Percentiles rank a stretch among this genome's conserved stretches.
These are phyloP conservation scores for Poeciliopsis gracilis DNA, from an alignment of 2,797 vertebrate species.

Conservation along the genomic window DNA sequence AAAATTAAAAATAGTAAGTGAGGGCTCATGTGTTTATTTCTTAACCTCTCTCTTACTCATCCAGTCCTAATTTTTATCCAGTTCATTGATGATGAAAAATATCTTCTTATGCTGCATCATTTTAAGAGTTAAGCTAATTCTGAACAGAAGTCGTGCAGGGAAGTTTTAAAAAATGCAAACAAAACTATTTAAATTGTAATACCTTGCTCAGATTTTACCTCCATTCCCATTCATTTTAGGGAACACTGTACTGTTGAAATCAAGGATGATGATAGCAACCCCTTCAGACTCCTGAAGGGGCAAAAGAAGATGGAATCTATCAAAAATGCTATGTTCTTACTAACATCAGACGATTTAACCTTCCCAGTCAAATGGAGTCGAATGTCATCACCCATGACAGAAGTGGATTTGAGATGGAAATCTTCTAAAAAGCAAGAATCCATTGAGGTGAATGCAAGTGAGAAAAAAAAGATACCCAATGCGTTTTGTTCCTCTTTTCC, in stretches of 20 bases:
- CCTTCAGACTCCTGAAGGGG: background rate
- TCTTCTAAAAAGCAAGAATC: slow-evolving; percentile 65
- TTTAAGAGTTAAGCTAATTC: background rate
- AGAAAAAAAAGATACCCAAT: slow-evolving; percentile 47
- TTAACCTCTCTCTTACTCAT: background rate
- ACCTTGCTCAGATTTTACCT: slow-evolving; percentile 24
- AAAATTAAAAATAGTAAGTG: too few species aligned
- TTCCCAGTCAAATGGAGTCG: slow-evolving; percentile 53
- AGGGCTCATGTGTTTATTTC: background rate
- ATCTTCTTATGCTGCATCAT: background rate
- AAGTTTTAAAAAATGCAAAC: background rate
- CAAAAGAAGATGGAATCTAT: slow-evolving; percentile 56
- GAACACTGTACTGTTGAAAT: slow-evolving; percentile 58
- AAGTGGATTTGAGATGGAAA: slow-evolving; percentile 67
- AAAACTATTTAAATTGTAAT: background rate
- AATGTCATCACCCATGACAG: slow-evolving; percentile 70
- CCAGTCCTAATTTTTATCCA: background rate
- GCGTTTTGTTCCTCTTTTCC: slow-evolving; percentile 39
- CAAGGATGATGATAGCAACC: slow-evolving; percentile 41
- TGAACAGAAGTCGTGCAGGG: background rate
- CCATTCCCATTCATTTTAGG: slow-evolving; percentile 40
- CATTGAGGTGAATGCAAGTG: slow-evolving; percentile 51
- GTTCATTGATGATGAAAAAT: background rate
- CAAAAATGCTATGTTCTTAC: slow-evolving; percentile 39
- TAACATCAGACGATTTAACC: slow-evolving; percentile 53